A percentile compares a stretch with the other conserved stretches of the same genome.
Conservation (phyloP, 2,888 invertebrate genomes). For the Loripinus fragilis region DNA sequence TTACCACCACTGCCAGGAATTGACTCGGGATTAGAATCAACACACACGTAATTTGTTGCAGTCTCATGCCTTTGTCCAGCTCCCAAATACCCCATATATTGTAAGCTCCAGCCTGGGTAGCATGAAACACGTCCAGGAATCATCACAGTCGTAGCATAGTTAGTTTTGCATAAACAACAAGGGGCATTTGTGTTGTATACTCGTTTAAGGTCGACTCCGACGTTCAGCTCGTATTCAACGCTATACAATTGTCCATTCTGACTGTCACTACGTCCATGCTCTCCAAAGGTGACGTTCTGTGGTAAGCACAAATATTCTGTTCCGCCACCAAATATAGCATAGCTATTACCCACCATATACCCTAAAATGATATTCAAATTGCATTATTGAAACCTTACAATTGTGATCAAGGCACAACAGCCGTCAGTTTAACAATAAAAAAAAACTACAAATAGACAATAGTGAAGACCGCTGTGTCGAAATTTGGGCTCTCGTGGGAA, state of each 20-base stretch:
- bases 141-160: neutral
- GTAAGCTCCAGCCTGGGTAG: neutral
- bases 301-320: neutral
- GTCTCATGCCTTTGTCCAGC: neutral
- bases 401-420: no score
- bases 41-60: constrained; percentile 33
- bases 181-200: neutral
- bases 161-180: neutral
- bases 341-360: neutral
- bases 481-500: no score
- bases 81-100: constrained; percentile 2
- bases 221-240: neutral
- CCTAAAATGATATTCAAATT: neutral
- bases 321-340: neutral
- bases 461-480: no score
- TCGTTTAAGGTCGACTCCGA: neutral
- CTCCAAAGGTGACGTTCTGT: neutral
- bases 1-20: constrained; percentile 15
- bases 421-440: no score
- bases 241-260: neutral
- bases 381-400: no score
- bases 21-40: constrained; percentile 49
- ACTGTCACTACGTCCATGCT: neutral
- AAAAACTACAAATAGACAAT: no score
- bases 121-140: neutral